phyloP scores from a whole-genome alignment of 35 echinoderm and acorn worm species.

The Stichopus chloronotus region DNA sequence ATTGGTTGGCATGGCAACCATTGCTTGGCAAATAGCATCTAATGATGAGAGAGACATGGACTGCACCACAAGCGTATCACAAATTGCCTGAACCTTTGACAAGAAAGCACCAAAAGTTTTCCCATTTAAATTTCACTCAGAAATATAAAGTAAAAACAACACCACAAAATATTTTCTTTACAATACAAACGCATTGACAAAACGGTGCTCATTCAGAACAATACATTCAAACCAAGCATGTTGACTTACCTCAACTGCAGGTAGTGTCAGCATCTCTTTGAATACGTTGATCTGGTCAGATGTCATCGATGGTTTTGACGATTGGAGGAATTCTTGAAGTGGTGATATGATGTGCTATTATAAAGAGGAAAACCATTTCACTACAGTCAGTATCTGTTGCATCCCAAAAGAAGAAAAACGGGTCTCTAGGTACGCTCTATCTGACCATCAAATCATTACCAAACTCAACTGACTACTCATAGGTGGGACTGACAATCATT shows the following conservation, averaged over 20 bases:
- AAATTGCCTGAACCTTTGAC: neutral
- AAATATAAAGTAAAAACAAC: neutral
- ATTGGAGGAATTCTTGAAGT: slow-evolving; percentile 6
- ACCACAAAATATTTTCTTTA: neutral
- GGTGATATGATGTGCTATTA: neutral
- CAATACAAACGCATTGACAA: neutral
- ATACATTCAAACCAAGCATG: neutral
- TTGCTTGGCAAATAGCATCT: neutral
- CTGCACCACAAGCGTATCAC: neutral
- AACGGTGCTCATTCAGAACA: neutral
- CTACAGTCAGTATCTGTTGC: too few relatives aligned
- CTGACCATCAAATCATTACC: too few relatives aligned
- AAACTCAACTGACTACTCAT: too few relatives aligned
- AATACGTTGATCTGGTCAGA: neutral
- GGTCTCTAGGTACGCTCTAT: too few relatives aligned
- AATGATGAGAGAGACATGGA: slow-evolving; percentile 1
- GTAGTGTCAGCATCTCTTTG: neutral
- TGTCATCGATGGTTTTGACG: neutral
- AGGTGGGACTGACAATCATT: too few relatives aligned
- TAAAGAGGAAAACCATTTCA: neutral
- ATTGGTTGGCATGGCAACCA: slow-evolving; percentile 22
- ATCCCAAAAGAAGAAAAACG: too few relatives aligned
- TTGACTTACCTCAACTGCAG: neutral
- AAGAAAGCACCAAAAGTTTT: neutral
- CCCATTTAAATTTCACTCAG: too few relatives aligned